Evolutionary conservation across 37 sponge, comb jelly and placozoan genomes (phyloP).

Genomic region (Spongilla lacustris): DNA sequence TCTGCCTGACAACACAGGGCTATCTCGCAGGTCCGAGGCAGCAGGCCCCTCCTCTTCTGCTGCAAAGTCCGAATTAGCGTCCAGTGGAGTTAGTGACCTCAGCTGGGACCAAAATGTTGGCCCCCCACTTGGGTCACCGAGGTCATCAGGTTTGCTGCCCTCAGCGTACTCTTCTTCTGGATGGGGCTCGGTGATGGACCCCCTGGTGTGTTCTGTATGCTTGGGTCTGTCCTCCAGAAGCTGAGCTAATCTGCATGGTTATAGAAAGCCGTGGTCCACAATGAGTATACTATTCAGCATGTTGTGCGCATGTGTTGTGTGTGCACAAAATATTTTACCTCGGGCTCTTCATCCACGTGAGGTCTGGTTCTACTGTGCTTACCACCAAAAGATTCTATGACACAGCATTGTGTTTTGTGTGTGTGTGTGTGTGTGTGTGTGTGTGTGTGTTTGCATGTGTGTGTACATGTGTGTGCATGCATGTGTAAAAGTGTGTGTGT

Average conservation of each 20-base stretch:
- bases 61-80: background rate
- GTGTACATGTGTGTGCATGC: background rate
- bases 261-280: too few species aligned
- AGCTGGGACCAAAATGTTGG: background rate
- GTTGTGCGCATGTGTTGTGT: background rate
- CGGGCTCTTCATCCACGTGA: conserved; percentile 71
- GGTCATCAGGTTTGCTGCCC: background rate
- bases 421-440: background rate
- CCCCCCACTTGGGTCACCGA: background rate
- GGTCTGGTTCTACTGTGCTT: conserved; percentile 64
- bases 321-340: conserved; percentile 18
- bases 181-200: background rate
- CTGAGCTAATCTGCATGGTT: conserved; percentile 27
- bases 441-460: background rate
- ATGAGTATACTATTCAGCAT: too few species aligned
- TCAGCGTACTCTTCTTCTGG: background rate
- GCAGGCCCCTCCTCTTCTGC: background rate
- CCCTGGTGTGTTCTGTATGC: background rate
- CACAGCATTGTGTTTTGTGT: background rate
- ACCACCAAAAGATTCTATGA: conserved; percentile 61
- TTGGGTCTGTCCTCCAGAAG: conserved; percentile 16
- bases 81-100: background rate
- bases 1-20: background rate
- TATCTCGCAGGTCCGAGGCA: background rate
- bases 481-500: background rate